phyloP scores from a whole-genome alignment of 2,888 invertebrate species.

The Spisula subtruncata region DNA sequence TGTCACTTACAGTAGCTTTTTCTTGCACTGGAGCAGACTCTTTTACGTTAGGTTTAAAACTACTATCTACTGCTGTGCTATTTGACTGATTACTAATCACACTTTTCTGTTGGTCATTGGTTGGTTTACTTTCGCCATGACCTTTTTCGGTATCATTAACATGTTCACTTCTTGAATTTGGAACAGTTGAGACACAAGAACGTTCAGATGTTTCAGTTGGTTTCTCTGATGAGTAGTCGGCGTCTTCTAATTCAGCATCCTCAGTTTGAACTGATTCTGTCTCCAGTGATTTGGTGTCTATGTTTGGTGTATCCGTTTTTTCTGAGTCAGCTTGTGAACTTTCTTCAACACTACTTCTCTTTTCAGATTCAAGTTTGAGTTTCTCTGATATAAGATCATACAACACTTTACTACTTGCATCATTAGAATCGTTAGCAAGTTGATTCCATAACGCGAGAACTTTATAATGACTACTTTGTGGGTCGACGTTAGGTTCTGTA shows the following conservation, averaged over 20 bases:
- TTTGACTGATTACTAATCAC: background rate
- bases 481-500: background rate
- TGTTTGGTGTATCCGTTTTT: background rate
- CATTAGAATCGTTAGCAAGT: slow-evolving; percentile 43
- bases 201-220: background rate
- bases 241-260: background rate
- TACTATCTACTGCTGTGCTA: background rate
- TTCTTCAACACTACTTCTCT: slow-evolving; percentile 21
- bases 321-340: slow-evolving; percentile 30
- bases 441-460: slow-evolving; percentile 55
- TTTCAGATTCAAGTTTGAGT: slow-evolving; percentile 31
- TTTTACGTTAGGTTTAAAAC: background rate
- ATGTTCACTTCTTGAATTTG: background rate
- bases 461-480: slow-evolving; percentile 29
- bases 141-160: background rate
- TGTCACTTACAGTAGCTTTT: background rate
- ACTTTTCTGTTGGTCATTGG: background rate
- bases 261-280: background rate
- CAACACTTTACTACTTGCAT: slow-evolving; percentile 55
- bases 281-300: background rate
- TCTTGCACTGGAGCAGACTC: background rate
- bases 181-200: background rate
- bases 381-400: slow-evolving; percentile 56
- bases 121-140: background rate
- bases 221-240: background rate